phyloP scores from a whole-genome alignment of 2,888 invertebrate species.

The Eilema sororculum region DNA sequence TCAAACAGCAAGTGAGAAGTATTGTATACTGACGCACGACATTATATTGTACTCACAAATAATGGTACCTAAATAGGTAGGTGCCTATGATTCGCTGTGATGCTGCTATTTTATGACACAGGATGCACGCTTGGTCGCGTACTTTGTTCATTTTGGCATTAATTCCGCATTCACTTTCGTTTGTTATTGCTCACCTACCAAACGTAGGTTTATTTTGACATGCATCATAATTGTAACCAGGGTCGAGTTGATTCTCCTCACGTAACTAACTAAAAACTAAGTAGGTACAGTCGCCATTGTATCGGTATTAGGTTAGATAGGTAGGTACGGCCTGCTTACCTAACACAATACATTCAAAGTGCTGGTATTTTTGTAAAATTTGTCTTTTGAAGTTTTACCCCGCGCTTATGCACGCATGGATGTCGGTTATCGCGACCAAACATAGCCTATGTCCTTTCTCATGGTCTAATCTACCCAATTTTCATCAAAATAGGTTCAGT shows the following conservation, averaged over 20 bases:
- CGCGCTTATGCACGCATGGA: too few species aligned
- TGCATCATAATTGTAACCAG: conserved; percentile 18
- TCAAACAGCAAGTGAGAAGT: conserved; percentile 35
- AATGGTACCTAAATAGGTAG: conserved; percentile 19
- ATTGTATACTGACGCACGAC: conserved; percentile 37
- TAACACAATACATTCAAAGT: too few species aligned
- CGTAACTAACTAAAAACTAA: not conserved
- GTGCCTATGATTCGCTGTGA: conserved; percentile 33
- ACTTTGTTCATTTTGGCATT: conserved; percentile 72
- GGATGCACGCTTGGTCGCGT: conserved; percentile 80
- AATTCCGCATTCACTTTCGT: conserved; percentile 78
- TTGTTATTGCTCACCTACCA: conserved; percentile 56
- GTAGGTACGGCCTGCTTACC: too few species aligned
- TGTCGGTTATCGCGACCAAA: too few species aligned
- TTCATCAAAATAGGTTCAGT: too few species aligned
- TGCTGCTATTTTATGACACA: conserved; percentile 59
- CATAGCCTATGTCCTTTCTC: too few species aligned
- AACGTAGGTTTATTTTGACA: conserved; percentile 12
- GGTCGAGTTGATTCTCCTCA: not conserved
- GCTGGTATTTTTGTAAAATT: too few species aligned
- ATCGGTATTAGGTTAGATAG: too few species aligned
- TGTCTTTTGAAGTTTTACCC: too few species aligned
- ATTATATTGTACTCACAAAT: conserved; percentile 39
- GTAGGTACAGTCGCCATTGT: too few species aligned
- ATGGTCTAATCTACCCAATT: too few species aligned